Percentiles rank a stretch among this genome's conserved stretches.
Conservation (phyloP, 1,140 invertebrate genomes). For the Choristoneura fumiferana region DNA sequence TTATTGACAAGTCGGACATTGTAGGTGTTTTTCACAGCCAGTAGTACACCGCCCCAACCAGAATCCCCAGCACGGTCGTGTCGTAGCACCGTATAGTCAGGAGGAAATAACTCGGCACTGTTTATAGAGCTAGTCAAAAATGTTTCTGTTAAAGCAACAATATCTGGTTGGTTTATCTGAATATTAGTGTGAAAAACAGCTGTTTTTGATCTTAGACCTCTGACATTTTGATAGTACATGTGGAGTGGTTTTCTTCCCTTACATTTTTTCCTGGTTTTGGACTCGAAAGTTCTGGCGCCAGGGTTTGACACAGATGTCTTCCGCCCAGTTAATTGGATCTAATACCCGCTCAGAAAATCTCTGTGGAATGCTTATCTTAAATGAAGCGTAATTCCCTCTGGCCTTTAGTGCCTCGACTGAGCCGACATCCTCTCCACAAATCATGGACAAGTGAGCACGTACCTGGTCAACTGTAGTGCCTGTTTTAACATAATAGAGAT, state of each 20-base stretch:
- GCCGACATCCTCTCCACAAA: not conserved
- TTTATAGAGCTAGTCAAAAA: slow-evolving; percentile 1
- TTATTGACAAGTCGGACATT: not conserved
- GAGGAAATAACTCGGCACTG: slow-evolving; percentile 7
- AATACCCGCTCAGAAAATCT: not conserved
- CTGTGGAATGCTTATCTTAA: slow-evolving; percentile 10
- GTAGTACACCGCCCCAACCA: slow-evolving; percentile 8
- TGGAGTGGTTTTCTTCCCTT: not conserved
- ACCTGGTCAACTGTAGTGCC: slow-evolving; percentile 13
- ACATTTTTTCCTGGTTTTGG: not conserved
- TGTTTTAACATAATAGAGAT: slow-evolving; percentile 1
- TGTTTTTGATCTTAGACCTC: not conserved
- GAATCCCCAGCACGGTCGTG: not conserved
- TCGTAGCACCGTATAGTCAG: not conserved
- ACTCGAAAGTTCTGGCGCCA: too few relatives aligned
- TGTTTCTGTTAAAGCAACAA: slow-evolving; percentile 12
- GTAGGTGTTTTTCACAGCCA: not conserved
- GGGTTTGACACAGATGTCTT: too few relatives aligned
- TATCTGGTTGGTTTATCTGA: not conserved
- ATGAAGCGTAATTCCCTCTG: slow-evolving; percentile 16
- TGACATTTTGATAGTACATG: not conserved
- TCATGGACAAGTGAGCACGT: not conserved
- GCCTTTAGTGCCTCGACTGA: slow-evolving; percentile 8
- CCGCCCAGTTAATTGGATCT: too few relatives aligned
- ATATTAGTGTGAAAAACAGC: not conserved